phyloP scores from a whole-genome alignment of 2,113 vertebrate genomes.

The Bucco capensis region DNA sequence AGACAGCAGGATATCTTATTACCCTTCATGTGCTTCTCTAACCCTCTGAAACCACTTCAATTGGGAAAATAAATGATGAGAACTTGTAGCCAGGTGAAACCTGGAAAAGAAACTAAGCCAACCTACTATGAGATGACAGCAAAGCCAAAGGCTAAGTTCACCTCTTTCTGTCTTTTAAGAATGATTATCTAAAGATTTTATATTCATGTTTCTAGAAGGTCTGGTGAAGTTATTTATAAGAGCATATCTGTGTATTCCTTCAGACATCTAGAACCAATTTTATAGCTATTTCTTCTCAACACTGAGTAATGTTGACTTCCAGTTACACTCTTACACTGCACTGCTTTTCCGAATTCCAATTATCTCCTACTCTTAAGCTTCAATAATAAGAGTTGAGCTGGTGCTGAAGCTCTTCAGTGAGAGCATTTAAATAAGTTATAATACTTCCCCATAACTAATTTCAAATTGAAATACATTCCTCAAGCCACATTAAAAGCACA shows the following conservation, averaged over 20 bases:
- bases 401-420: slow-evolving; percentile 42
- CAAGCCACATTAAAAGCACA: slow-evolving; percentile 49
- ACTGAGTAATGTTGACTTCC: not conserved
- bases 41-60: not conserved
- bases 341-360: slow-evolving; percentile 38
- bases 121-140: not conserved
- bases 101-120: not conserved
- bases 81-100: not conserved
- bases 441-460: slow-evolving; percentile 62
- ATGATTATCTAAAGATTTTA: not conserved
- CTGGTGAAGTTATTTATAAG: not conserved
- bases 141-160: not conserved
- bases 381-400: not conserved
- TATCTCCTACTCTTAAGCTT: not conserved
- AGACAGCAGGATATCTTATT: not conserved
- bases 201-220: not conserved
- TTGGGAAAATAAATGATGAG: not conserved
- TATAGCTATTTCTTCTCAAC: not conserved
- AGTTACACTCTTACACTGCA: not conserved
- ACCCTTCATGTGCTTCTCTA: not conserved
- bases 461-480: slow-evolving; percentile 61
- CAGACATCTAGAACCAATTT: fast-evolving
- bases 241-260: not conserved
- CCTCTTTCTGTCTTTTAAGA: not conserved
- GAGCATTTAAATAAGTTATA: slow-evolving; percentile 60